Evolutionary conservation across 2,888 invertebrate species (phyloP), one percentile per base, ranked within the genome.

Genomic region (Trachelus iudaicus): DNA sequence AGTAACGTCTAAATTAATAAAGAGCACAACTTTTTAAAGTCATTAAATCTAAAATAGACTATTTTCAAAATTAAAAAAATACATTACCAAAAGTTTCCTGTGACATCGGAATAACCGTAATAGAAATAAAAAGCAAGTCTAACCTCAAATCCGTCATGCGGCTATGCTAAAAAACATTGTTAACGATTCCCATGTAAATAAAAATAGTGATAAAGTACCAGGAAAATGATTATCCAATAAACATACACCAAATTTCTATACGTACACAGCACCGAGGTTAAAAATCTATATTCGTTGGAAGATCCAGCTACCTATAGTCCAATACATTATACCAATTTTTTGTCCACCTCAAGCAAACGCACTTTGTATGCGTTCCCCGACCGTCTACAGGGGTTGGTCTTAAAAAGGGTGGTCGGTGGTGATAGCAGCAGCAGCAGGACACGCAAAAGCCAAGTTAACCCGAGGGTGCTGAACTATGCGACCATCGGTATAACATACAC

Each of bases 401-500:
- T 76, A 75, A 40, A 37, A 79, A 77, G 78, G 82, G 81, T 82
- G 81, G 84, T 79, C 2, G 56, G 9, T 0, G 23, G 23, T 56
- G 56, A 56, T 56, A 23, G 56, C 56, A 23, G 56, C 40, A 40
- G 40, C 40, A 6, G 40, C 56, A 23, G 23, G 56, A 83, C 85
- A 84, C 85, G 85, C 85, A 77, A 85, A 80, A 84, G 81, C 80
- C 81, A 79, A 82, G 83, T 84, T 83, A 81, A 81, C 77, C 76
- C 37, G 79, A 80, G 81, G 84, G 78, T 82, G 80, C 79, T 80
- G 83, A 82, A 82, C 83, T 80, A 83, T 80, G 82, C 81, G 83
- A 76, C 83, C 76, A 80, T 78, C 79, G 73, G 75, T 78, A 35
- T 77, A 34, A 76, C 75, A 33, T 33, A 11, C 11, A 30, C 73